Percentiles rank a stretch among this genome's conserved stretches.
These are phyloP conservation scores for Phyllotreta cruciferae DNA, from an alignment of 2,888 invertebrate genomes.

Conservation along the genomic window DNA sequence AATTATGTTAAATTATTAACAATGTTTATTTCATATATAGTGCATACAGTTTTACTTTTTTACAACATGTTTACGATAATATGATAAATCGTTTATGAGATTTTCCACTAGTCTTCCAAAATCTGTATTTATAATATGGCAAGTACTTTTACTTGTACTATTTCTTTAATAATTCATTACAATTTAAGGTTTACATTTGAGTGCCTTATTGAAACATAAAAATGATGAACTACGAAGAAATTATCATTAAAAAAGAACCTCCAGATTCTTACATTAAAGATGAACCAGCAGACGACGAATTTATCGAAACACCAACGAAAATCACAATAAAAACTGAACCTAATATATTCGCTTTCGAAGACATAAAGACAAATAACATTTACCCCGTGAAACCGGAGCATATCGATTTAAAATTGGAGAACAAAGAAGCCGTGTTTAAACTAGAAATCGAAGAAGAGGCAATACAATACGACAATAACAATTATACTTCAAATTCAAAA, in stretches of 20 bases:
- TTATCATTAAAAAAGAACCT: not conserved
- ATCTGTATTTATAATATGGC: too few species aligned
- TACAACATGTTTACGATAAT: too few species aligned
- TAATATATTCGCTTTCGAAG: slow-evolving; percentile 1
- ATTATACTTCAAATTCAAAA: not conserved
- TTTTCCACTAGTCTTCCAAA: too few species aligned
- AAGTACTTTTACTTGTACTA: too few species aligned
- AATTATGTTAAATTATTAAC: too few species aligned
- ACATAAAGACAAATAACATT: slow-evolving; percentile 13
- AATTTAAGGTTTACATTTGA: too few species aligned
- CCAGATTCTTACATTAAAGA: not conserved
- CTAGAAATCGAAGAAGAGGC: slow-evolving; percentile 22
- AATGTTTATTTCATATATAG: too few species aligned
- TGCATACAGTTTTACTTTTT: too few species aligned
- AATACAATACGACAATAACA: slow-evolving; percentile 13
- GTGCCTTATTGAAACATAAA: too few species aligned
- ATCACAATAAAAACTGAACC: slow-evolving; percentile 13
- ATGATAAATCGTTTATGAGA: too few species aligned
- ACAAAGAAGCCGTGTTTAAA: slow-evolving; percentile 4
- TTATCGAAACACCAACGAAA: slow-evolving; percentile 14
- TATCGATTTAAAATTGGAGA: not conserved
- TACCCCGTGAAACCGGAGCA: slow-evolving; percentile 6
- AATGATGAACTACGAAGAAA: not conserved
- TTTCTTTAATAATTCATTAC: too few species aligned
- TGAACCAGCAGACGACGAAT: slow-evolving; percentile 17